Evolutionary conservation across 2,113 vertebrate genomes (phyloP).

Genomic region (Pycnonotus jocosus): DNA sequence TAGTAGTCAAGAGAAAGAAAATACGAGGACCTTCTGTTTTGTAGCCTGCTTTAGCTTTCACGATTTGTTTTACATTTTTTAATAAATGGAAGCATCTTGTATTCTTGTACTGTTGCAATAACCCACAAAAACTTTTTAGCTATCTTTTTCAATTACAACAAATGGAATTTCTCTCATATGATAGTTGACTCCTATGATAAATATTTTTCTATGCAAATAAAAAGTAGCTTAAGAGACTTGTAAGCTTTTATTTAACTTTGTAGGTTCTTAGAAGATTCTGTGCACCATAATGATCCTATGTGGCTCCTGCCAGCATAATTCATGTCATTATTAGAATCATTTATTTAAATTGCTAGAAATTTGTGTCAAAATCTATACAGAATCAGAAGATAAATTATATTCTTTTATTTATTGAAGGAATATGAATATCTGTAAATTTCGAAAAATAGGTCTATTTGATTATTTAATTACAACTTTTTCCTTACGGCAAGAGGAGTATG

Average conservation of each 20-base stretch:
- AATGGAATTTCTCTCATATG: slow-evolving; percentile 68
- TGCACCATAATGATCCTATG: background rate
- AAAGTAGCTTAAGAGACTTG: slow-evolving; percentile 54
- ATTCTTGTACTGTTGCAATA: slow-evolving; percentile 76
- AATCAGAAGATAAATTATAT: slow-evolving; percentile 16
- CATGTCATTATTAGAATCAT: slow-evolving; percentile 6
- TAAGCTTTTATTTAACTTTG: slow-evolving; percentile 52
- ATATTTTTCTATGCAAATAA: slow-evolving; percentile 77
- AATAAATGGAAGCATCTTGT: slow-evolving; percentile 74
- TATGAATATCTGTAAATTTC: slow-evolving; percentile 28
- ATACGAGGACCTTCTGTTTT: slow-evolving; percentile 57
- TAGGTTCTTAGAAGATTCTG: slow-evolving; percentile 29
- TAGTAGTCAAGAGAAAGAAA: slow-evolving; percentile 49
- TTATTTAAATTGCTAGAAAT: slow-evolving; percentile 8
- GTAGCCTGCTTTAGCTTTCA: slow-evolving; percentile 72
- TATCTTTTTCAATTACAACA: slow-evolving; percentile 73
- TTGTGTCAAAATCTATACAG: slow-evolving; percentile 11
- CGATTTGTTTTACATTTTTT: slow-evolving; percentile 67
- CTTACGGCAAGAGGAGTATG: background rate
- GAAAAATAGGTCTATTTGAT: background rate
- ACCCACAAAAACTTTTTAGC: slow-evolving; percentile 71
- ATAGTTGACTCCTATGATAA: slow-evolving; percentile 63
- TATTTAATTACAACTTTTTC: slow-evolving; percentile 12
- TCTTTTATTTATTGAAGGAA: slow-evolving; percentile 56
- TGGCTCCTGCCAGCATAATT: background rate